Conservation (phyloP, 2,113 vertebrate genomes). For the Ceratotherium simum region DNA sequence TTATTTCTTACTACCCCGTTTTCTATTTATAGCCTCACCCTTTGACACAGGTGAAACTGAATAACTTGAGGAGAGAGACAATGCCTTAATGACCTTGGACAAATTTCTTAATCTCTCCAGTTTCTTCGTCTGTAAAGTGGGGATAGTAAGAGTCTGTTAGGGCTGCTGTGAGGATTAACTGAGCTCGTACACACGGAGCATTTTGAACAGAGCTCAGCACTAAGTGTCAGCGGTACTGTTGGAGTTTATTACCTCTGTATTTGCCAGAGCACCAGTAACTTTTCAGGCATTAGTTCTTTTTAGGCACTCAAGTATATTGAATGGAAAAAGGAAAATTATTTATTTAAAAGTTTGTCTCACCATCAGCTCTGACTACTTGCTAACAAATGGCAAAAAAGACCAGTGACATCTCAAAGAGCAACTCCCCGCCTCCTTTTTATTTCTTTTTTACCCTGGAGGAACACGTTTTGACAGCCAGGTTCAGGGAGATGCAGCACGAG, state of each 20-base stretch:
- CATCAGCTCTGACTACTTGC: background rate
- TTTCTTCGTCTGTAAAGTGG: background rate
- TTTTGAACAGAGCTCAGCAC: background rate
- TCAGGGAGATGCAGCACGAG: background rate
- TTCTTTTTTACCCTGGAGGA: background rate
- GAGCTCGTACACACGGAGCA: background rate
- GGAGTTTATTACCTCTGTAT: background rate
- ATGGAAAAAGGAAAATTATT: background rate
- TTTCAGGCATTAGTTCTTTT: background rate
- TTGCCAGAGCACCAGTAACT: background rate
- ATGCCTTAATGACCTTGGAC: background rate
- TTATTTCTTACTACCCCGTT: background rate
- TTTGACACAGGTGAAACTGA: background rate
- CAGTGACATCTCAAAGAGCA: background rate
- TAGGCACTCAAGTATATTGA: background rate
- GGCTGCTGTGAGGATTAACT: background rate
- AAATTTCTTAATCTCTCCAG: background rate
- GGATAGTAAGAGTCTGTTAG: no score
- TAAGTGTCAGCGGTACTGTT: background rate
- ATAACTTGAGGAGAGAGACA: background rate
- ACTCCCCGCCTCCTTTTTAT: rapidly evolving
- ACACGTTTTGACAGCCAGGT: background rate
- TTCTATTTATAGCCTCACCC: background rate
- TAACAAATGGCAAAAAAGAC: slow-evolving; percentile 21
- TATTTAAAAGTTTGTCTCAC: slow-evolving; percentile 6